Base-by-base conservation (phyloP, 2,888 invertebrate species). In the Amblyteles armatorius region DNA sequence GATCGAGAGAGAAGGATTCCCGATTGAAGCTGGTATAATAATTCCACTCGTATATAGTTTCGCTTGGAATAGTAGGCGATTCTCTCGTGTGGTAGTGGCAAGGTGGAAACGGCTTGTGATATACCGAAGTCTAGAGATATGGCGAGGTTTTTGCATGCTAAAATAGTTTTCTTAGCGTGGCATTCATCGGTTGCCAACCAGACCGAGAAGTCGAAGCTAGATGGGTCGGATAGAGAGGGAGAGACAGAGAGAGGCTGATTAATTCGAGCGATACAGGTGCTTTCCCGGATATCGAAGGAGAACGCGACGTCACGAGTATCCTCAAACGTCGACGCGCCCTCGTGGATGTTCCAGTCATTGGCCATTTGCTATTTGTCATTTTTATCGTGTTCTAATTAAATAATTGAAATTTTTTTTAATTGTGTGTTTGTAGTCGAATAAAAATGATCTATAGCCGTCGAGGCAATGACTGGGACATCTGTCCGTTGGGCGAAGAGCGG, bases 171-270 rank as follows among this genome's bases (percentile, higher is more conserved):
- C 90, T 90, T 88, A 88, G 88, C 83, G 87, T 87, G 87, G 89
- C 89, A 90, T 91, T 90, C 90, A 90, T 90, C 88, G 91, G 85
- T 88, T 92, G 92, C 92, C 92, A 92, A 92, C 48, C 78, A 76
- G 87, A 88, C 83, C 83, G 76, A 57, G 84, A 82, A 86, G 86
- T 85, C 71, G 72, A 44, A 55, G 68, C 36, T 77, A 52, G 29
- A 68, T 19, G 52, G 55, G 33, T 48, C 22, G 22, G 22, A 44
- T 22, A 69, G 60, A 69, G 81, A 73, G 77, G 50, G 68, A 63
- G 79, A 79, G 83, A 57, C 72, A 48, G 63, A 77, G 73, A 73
- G 81, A 73, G 77, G 50, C 74, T 82, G 69, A 84, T 84, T 82
- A 71, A 84, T 82, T 74, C 65, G 73, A 69, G 79, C 44, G 52